Percentiles rank a stretch among this genome's conserved stretches.
phyloP scores from a whole-genome alignment of 2,113 vertebrate genomes.

The Rallus limicola region DNA sequence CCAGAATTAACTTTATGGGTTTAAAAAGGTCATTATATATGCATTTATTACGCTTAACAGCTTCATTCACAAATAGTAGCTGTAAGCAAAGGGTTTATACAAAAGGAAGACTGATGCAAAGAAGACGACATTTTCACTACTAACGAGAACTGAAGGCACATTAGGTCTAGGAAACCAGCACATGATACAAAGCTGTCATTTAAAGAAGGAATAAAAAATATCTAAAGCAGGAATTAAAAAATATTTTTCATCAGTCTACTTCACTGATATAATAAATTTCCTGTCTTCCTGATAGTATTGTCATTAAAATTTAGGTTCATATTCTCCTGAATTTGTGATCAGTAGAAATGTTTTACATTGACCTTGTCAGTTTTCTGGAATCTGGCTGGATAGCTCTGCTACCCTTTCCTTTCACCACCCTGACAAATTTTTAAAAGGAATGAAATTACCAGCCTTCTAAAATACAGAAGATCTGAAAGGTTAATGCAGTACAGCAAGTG shows the following conservation, averaged over 20 bases:
- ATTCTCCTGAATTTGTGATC: not conserved
- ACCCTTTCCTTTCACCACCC: not conserved
- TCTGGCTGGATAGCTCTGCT: not conserved
- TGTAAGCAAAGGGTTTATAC: not conserved
- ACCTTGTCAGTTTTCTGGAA: not conserved
- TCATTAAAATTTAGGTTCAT: not conserved
- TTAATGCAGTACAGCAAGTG: slow-evolving; percentile 21
- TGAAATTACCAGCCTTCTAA: slow-evolving; percentile 6
- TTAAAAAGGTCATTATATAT: not conserved
- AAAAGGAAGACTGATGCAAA: not conserved
- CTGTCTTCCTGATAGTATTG: not conserved
- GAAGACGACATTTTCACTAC: not conserved
- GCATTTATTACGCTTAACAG: not conserved
- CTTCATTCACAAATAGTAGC: not conserved
- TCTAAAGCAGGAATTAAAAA: not conserved
- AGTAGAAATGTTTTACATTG: not conserved
- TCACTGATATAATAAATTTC: not conserved
- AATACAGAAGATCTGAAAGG: slow-evolving; percentile 31
- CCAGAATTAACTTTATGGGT: not conserved
- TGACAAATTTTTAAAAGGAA: not conserved
- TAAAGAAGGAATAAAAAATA: not conserved
- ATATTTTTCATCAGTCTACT: not conserved
- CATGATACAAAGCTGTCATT: not conserved
- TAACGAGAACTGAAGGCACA: not conserved
- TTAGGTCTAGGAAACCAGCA: not conserved